Conservation (phyloP, 1,140 invertebrate genomes). For the Procambarus clarkii region DNA sequence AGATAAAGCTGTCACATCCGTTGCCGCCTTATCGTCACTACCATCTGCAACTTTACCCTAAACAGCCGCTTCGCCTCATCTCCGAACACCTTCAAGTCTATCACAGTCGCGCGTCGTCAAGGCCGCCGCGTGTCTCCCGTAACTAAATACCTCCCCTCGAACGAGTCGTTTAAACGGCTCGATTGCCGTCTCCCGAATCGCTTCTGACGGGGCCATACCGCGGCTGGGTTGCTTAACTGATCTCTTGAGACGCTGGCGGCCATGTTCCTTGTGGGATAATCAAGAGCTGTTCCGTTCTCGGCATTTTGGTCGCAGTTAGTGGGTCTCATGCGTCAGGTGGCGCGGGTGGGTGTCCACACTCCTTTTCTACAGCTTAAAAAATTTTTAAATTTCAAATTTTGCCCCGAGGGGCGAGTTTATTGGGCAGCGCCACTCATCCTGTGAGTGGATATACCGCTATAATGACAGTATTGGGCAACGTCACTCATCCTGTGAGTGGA, state of each 20-base stretch:
- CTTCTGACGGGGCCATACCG: not conserved
- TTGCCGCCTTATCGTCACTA: not conserved
- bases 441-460: too few relatives aligned
- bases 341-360: too few relatives aligned
- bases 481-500: too few relatives aligned
- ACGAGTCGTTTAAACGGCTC: not conserved
- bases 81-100: not conserved
- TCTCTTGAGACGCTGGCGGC: not conserved
- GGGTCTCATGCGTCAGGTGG: too few relatives aligned
- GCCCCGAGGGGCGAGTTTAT: too few relatives aligned
- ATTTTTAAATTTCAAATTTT: too few relatives aligned
- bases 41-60: not conserved
- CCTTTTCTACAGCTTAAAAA: too few relatives aligned
- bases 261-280: too few relatives aligned
- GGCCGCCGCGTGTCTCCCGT: not conserved
- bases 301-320: too few relatives aligned
- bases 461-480: too few relatives aligned
- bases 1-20: constrained; percentile 5
- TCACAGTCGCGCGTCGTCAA: not conserved
- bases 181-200: not conserved
- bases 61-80: not conserved
- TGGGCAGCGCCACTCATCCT: too few relatives aligned
- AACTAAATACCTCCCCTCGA: not conserved
- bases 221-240: not conserved
- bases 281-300: too few relatives aligned